Conservation (phyloP, 2,797 vertebrate species). For the Oceanodroma leucorhoa region DNA sequence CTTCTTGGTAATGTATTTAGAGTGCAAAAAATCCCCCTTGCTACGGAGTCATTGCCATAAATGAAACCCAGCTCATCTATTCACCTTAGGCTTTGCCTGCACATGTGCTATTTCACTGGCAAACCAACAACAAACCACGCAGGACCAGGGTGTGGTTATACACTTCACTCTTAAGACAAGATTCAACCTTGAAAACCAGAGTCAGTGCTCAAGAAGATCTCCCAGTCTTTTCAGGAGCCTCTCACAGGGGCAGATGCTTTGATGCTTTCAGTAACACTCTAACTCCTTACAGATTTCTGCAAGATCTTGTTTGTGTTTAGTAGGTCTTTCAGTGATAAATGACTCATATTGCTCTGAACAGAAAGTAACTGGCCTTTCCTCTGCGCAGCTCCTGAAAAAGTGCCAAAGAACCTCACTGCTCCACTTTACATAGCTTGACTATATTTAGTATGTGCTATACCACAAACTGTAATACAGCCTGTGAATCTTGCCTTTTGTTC, state of each 20-base stretch:
- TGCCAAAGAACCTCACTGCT: not conserved
- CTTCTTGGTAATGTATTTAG: not conserved
- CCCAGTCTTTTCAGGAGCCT: not conserved
- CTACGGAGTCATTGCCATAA: not conserved
- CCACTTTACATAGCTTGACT: constrained; percentile 30
- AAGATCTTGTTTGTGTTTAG: not conserved
- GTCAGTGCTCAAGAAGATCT: not conserved
- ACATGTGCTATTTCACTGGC: not conserved
- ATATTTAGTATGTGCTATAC: constrained; percentile 39
- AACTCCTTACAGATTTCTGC: not conserved
- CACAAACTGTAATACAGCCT: not conserved
- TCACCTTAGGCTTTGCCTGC: not conserved
- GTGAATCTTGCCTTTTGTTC: not conserved
- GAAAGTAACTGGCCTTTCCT: not conserved
- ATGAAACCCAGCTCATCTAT: not conserved
- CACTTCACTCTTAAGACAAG: not conserved
- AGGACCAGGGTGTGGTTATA: not conserved
- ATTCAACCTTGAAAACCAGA: not conserved
- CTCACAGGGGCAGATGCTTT: not conserved
- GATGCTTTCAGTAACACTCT: not conserved
- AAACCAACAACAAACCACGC: not conserved
- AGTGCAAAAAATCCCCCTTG: not conserved
- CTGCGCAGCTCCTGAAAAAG: not conserved
- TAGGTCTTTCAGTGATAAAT: not conserved
- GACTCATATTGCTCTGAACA: not conserved